Base-by-base conservation (phyloP, 2,888 invertebrate genomes). In the Synanthedon myopaeformis region DNA sequence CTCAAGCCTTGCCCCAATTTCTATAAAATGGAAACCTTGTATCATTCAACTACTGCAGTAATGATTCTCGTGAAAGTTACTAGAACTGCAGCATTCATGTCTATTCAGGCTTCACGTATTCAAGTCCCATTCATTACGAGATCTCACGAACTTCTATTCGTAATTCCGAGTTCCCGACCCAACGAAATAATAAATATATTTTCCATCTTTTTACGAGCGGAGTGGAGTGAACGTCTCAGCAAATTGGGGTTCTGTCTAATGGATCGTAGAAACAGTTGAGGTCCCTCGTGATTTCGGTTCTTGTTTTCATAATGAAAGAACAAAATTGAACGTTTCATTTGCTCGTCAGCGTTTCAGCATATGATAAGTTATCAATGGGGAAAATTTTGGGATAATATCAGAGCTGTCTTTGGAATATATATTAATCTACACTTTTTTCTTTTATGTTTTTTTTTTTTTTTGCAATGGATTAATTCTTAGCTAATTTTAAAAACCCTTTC, bases 171-270 rank as follows among this genome's bases (percentile, higher is more conserved):
- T 61, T 57, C 64, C 69, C 69, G 67, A 69, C 68, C 69, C 60
- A 17, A 49, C 51, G 53, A 67, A 68, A 69, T 67, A 64, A 71
- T 65, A 72, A 66, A 64, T 55, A 35, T 41, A 55, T 42, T 42
- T 35, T 52, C 52, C 41, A 53, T 61, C 66, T 66, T 69, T 63
- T 49, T 65, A 58, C 57, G 57, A 58, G 62, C 58, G 57, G 64
- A 64, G 64, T 67, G 63, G 62, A 58, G 61, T 56, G 61, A 56
- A 56, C 59, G 64, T 69, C 65, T 68, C 64, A 61, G 63, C 65
- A 72, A 76, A 76, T 74, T 74, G 72, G 74, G 72, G 70, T 65
- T 63, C 69, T 68, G 71, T 69, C 69, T 75, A 76, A 76, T 76
- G 77, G 74, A 66, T 69, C 70, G 72, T 70, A 67, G 73, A 63